phyloP scores from a whole-genome alignment of 2,888 invertebrate genomes.

The Drosophila nr. fundita region DNA sequence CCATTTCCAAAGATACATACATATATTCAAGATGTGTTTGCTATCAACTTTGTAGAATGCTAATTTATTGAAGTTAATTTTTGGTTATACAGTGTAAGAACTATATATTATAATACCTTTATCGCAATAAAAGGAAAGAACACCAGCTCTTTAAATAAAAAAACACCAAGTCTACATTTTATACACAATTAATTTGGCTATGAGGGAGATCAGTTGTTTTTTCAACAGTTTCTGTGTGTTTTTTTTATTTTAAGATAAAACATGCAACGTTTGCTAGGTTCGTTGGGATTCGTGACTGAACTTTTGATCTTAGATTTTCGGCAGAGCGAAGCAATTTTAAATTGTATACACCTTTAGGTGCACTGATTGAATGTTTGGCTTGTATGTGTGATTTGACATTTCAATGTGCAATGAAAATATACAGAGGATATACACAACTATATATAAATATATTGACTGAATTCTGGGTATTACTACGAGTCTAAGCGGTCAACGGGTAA shows the following conservation, averaged over 20 bases:
- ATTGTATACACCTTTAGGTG: conserved; percentile 47
- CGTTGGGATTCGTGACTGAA: conserved; percentile 69
- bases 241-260: conserved; percentile 27
- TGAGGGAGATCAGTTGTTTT: conserved; percentile 41
- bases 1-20: neutral
- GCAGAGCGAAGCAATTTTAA: conserved; percentile 45
- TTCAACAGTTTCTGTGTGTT: conserved; percentile 12
- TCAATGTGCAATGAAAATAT: conserved; percentile 69
- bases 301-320: conserved; percentile 73
- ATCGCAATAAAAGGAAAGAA: neutral
- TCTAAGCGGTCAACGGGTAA: conserved; percentile 63
- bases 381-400: conserved; percentile 71
- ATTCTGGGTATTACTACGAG: conserved; percentile 30
- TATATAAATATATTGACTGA: conserved; percentile 15
- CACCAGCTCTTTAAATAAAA: conserved; percentile 3
- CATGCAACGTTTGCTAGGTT: conserved; percentile 50
- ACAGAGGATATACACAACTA: conserved; percentile 8
- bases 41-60: neutral
- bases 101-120: too few species aligned
- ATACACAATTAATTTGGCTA: conserved; percentile 26
- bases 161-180: conserved; percentile 39
- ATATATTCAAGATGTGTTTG: neutral
- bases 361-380: conserved; percentile 72
- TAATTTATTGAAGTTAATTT: neutral
- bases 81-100: neutral